Percentiles rank a stretch among this genome's conserved stretches.
These are phyloP conservation scores for Merluccius polli DNA, from an alignment of 2,797 vertebrate genomes.

Conservation along the genomic window DNA sequence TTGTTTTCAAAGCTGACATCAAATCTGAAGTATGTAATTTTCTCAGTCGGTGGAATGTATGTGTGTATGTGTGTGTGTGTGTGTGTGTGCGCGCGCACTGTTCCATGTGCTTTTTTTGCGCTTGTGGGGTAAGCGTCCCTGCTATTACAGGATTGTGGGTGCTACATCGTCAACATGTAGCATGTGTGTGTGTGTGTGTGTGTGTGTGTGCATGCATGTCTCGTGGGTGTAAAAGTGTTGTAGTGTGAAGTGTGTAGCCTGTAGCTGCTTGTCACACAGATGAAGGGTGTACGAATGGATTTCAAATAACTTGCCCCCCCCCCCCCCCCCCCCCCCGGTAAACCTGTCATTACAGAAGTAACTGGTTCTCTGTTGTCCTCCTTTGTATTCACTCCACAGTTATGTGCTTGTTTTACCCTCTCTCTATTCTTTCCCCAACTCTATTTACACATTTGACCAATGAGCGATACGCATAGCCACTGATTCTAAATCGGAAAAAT, in stretches of 20 bases:
- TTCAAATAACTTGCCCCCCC: slow-evolving; percentile 47
- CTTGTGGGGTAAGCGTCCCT: slow-evolving; percentile 37
- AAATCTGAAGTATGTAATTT: slow-evolving; percentile 22
- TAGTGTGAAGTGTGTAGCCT: slow-evolving; percentile 30
- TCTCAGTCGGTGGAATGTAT: slow-evolving; percentile 24
- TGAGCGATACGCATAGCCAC: background rate
- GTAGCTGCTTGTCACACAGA: slow-evolving; percentile 51
- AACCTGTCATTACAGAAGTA: slow-evolving; percentile 49
- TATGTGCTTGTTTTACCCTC: background rate
- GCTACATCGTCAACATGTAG: background rate
- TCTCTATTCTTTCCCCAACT: background rate
- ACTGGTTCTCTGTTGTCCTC: slow-evolving; percentile 6
- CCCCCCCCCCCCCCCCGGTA: slow-evolving; percentile 35
- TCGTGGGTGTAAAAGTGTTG: slow-evolving; percentile 18
- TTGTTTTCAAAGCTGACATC: slow-evolving; percentile 51
- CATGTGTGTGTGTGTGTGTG: too few species aligned
- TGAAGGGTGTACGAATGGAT: slow-evolving; percentile 55
- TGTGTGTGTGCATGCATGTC: slow-evolving; percentile 7
- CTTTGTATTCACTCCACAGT: background rate
- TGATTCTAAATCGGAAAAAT: background rate
- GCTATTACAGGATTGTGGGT: slow-evolving; percentile 39
- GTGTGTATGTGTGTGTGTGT: background rate
- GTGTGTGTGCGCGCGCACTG: background rate
- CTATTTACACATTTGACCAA: background rate
- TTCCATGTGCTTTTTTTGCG: slow-evolving; percentile 31